Evolutionary conservation across 2,113 vertebrate genomes (phyloP).

Genomic region (Cheilinus undulatus): DNA sequence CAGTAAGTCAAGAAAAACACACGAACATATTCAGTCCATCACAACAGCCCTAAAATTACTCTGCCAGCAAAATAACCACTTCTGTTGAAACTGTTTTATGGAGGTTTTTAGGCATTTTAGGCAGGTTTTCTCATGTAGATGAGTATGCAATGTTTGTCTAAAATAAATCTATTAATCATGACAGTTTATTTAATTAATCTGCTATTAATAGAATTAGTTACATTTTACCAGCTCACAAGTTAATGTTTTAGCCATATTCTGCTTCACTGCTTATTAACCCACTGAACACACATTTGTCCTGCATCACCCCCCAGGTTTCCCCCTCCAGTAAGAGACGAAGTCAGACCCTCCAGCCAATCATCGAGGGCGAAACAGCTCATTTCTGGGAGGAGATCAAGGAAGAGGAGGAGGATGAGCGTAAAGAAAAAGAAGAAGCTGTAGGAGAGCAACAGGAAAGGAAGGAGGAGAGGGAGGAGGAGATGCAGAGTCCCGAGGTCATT

Average conservation of each 20-base stretch:
- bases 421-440: conserved; percentile 36
- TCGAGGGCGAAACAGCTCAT: conserved; percentile 97
- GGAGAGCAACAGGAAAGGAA: conserved; percentile 43
- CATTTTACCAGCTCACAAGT: too few species aligned
- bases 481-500: conserved; percentile 86
- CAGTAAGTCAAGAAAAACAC: conserved; percentile 83
- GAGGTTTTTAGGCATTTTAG: too few species aligned
- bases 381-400: conserved; percentile 98
- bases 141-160: too few species aligned
- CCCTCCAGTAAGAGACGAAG: conserved; percentile 93
- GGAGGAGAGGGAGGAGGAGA: conserved; percentile 80
- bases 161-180: too few species aligned
- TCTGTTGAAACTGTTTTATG: too few species aligned
- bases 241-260: too few species aligned
- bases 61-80: too few species aligned
- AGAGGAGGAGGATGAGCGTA: conserved; percentile 70
- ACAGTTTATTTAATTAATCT: too few species aligned
- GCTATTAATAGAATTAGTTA: too few species aligned
- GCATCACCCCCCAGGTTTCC: conserved; percentile 85
- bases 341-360: conserved; percentile 96
- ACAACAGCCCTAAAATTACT: too few species aligned
- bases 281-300: background rate
- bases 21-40: too few species aligned
- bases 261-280: background rate
- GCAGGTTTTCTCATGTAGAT: too few species aligned